These are phyloP conservation scores for Vanessa atalanta DNA, from an alignment of 1,140 invertebrate species.

Conservation along the genomic window DNA sequence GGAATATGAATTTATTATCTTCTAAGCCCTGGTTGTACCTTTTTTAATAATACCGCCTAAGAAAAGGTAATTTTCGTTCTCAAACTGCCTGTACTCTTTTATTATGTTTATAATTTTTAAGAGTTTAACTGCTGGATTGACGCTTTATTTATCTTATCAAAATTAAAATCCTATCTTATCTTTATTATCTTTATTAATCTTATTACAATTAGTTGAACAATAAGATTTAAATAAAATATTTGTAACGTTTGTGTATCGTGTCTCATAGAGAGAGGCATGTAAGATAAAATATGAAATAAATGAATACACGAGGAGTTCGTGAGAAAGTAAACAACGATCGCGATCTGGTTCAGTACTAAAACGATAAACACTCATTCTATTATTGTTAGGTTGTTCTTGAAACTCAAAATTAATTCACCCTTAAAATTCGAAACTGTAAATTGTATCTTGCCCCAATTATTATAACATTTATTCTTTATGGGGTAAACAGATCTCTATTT, in stretches of 20 bases:
- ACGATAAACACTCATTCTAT: slow-evolving; percentile 39
- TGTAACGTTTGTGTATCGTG: too few species aligned
- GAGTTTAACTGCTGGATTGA: neutral
- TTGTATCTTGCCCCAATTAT: slow-evolving; percentile 76
- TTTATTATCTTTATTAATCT: neutral
- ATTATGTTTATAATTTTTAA: neutral
- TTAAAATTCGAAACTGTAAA: slow-evolving; percentile 73
- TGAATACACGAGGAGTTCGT: slow-evolving; percentile 4
- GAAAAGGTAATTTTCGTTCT: slow-evolving; percentile 9
- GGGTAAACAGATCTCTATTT: slow-evolving; percentile 77
- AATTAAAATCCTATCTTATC: too few species aligned
- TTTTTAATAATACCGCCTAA: neutral
- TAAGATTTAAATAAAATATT: too few species aligned
- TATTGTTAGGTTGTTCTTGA: slow-evolving; percentile 59
- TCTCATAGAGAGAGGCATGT: neutral
- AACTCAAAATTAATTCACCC: slow-evolving; percentile 74
- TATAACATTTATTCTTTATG: slow-evolving; percentile 79
- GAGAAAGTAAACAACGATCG: slow-evolving; percentile 18
- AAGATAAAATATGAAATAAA: slow-evolving; percentile 13
- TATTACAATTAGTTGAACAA: too few species aligned
- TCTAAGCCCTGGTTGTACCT: slow-evolving; percentile 12
- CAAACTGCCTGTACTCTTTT: neutral
- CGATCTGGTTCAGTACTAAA: slow-evolving; percentile 7
- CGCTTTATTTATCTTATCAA: neutral
- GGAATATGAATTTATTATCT: slow-evolving; percentile 19